Evolutionary conservation across 2,113 vertebrate species (phyloP).

Genomic region (Marmota monax): DNA sequence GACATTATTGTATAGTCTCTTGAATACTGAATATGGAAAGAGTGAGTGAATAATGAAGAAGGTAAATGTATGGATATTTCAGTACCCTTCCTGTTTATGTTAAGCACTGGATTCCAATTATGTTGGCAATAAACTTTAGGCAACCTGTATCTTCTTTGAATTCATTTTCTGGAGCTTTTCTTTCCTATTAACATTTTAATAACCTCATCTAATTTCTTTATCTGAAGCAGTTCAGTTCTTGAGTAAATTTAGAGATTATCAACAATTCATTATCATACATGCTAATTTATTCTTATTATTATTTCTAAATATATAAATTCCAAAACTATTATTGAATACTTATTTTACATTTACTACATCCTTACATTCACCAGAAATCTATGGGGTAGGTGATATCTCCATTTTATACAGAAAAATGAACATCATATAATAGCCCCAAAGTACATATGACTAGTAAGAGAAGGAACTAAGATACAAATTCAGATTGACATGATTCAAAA

Average conservation of each 20-base stretch:
- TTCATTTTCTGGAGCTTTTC: background rate
- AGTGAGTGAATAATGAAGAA: background rate
- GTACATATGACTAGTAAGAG: background rate
- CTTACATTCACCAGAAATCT: background rate
- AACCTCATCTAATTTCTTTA: background rate
- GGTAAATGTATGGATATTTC: background rate
- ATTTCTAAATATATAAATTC: background rate
- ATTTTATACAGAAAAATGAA: conserved; percentile 14
- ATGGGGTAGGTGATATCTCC: background rate
- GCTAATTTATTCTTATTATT: background rate
- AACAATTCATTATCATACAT: background rate
- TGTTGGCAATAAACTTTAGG: background rate
- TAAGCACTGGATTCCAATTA: background rate
- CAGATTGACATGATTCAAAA: background rate
- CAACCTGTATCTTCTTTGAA: background rate
- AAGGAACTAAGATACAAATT: background rate
- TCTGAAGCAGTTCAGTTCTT: background rate
- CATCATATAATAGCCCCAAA: background rate
- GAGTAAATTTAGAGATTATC: background rate
- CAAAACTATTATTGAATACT: background rate
- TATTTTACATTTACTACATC: background rate
- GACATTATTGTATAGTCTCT: background rate
- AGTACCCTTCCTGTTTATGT: background rate
- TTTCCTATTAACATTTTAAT: background rate
- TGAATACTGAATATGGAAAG: background rate